A percentile compares a stretch with the other conserved stretches of the same genome.
phyloP scores from a whole-genome alignment of 1,140 invertebrate genomes.

The Drosophila tristis region DNA sequence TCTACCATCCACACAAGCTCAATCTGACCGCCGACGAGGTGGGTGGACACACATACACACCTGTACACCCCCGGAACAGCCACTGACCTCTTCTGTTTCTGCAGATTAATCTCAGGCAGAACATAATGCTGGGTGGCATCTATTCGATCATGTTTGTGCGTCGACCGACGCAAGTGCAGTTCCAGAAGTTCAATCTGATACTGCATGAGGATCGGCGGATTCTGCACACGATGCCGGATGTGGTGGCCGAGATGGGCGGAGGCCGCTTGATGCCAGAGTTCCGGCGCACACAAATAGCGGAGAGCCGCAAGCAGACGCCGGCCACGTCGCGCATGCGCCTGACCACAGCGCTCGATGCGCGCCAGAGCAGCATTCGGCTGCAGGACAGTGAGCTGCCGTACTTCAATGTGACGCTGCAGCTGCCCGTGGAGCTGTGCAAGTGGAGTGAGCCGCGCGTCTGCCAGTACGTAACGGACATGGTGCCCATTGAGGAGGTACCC shows the following conservation, averaged over 20 bases:
- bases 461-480: constrained; percentile 45
- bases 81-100: neutral
- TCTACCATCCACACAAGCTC: constrained; percentile 57
- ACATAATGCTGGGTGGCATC: constrained; percentile 65
- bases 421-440: constrained; percentile 57
- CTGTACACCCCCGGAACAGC: neutral
- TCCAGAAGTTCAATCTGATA: constrained; percentile 57
- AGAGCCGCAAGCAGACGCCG: neutral
- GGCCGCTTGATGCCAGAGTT: no score
- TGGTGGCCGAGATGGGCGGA: constrained; percentile 25
- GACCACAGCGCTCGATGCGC: neutral
- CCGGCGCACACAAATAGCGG: neutral
- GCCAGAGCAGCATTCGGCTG: neutral
- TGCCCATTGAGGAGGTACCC: neutral
- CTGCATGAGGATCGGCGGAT: constrained; percentile 60
- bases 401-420: constrained; percentile 54
- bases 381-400: constrained; percentile 41
- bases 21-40: constrained; percentile 54
- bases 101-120: constrained; percentile 70
- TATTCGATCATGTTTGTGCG: constrained; percentile 60
- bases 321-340: constrained; percentile 2
- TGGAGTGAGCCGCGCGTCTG: constrained; percentile 65
- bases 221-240: constrained; percentile 37
- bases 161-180: constrained; percentile 49
- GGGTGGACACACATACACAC: neutral